Evolutionary conservation across 2,888 invertebrate genomes (phyloP).

Genomic region (Drosophila paucipuncta): DNA sequence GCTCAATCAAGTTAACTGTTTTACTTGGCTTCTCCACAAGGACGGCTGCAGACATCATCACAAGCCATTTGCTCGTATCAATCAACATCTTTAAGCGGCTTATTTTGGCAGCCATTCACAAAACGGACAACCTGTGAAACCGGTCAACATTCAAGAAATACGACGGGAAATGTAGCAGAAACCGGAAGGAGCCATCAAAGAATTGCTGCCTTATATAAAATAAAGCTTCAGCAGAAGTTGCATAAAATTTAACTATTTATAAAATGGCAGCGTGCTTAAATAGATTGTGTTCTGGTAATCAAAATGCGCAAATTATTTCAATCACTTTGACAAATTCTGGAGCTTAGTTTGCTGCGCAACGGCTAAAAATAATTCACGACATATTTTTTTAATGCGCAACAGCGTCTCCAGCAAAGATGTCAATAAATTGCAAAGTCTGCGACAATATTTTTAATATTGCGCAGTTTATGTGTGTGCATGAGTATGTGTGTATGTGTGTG

Average conservation of each 20-base stretch:
- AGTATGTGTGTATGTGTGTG: background rate
- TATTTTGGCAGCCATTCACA: constrained; percentile 50
- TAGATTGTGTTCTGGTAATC: background rate
- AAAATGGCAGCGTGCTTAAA: constrained; percentile 17
- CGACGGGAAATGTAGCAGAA: constrained; percentile 25
- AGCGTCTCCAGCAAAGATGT: constrained; percentile 29
- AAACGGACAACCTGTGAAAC: constrained; percentile 7
- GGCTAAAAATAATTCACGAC: constrained; percentile 24
- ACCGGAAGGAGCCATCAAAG: constrained; percentile 1
- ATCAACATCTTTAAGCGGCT: constrained; percentile 69
- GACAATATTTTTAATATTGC: constrained; percentile 57
- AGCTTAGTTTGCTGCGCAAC: constrained; percentile 43
- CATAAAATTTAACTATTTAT: constrained; percentile 19
- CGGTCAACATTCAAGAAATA: constrained; percentile 25
- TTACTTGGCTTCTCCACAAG: constrained; percentile 28
- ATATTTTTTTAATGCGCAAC: constrained; percentile 29
- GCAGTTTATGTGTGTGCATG: constrained; percentile 11
- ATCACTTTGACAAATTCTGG: constrained; percentile 17
- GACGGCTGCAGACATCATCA: constrained; percentile 58
- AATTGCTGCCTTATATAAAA: constrained; percentile 19
- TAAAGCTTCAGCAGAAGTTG: background rate
- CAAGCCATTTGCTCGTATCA: constrained; percentile 71
- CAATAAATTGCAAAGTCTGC: constrained; percentile 58
- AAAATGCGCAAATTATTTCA: constrained; percentile 27
- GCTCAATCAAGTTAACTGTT: constrained; percentile 65